Evolutionary conservation across 2,888 invertebrate genomes (phyloP), one percentile per base, ranked within the genome.

Genomic region (Andrena hattorfiana): DNA sequence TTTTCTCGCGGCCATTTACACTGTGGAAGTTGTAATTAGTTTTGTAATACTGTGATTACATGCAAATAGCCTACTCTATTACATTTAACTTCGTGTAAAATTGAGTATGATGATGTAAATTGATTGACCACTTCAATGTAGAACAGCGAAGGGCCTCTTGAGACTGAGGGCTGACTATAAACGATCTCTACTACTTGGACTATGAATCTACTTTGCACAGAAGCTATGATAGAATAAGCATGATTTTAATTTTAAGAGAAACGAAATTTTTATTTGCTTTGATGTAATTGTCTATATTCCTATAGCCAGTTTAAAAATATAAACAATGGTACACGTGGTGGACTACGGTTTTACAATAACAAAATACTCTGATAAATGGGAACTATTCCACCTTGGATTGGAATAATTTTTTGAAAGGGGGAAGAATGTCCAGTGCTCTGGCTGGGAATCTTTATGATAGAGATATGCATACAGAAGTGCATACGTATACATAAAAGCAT

Each of bases 131-230:
- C 56, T 59, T n/a, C 26, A 23, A n/a, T 26, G 1, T 26, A 59
- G n/a, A 42, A 42, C 32, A 26, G 3, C 42, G n/a, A 28, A 28
- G 3, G 7, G 23, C 0, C n/a, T 54, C 26, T 16, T 8, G 20
- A 42, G 32, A 42, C 10, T 13, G 35, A 32, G 7, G 62, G 8
- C 62, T n/a, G 69, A 69, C 42, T 59, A 35, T 16, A 59, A 26
- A n/a, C 42, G 26, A 28, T 28, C 56, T 26, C n/a, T 26, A 59
- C 69, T 69, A 59, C 56, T 69, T 69, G n/a, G 4, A 16, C 16
- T 59, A 8, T 26, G 59, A 42, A 59, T 69, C 35, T 30, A n/a
- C 56, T n/a, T 16, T 2, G 2, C 20, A 20, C n/a, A 26, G 51
- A n/a, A 54, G 23, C 1, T 51, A 20, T 6, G 23, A 2, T 16